These are phyloP conservation scores for Leptothorax acervorum DNA, from an alignment of 2,888 invertebrate species.

Conservation along the genomic window DNA sequence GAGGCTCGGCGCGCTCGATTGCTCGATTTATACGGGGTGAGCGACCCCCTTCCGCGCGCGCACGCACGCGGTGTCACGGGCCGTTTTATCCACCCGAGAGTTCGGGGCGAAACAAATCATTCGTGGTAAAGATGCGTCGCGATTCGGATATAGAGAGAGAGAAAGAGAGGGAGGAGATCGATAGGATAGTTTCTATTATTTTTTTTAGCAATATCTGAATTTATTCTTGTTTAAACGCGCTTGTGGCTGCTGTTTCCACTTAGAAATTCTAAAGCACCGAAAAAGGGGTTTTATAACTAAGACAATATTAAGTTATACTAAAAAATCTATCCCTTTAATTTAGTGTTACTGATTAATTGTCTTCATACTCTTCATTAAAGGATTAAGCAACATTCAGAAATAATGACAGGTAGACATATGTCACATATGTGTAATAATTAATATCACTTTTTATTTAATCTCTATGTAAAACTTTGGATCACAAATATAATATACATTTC, in stretches of 20 bases:
- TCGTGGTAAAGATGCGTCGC: conserved; percentile 53
- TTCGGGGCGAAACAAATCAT: conserved; percentile 53
- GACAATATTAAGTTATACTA: not conserved
- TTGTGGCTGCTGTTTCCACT: not conserved
- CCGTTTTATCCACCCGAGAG: conserved; percentile 52
- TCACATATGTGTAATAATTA: no score
- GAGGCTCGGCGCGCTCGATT: conserved; percentile 49
- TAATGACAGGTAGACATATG: not conserved
- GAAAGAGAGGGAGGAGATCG: not conserved
- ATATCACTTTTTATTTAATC: not conserved
- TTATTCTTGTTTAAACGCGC: not conserved
- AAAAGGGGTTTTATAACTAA: not conserved
- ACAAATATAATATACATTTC: not conserved
- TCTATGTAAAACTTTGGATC: not conserved
- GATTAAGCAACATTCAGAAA: conserved; percentile 7
- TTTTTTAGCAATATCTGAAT: conserved; percentile 15
- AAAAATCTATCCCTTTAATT: not conserved
- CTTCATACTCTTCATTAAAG: not conserved
- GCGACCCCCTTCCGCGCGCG: conserved; percentile 22
- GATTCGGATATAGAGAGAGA: conserved; percentile 18
- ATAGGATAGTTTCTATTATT: conserved; percentile 11
- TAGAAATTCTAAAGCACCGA: not conserved
- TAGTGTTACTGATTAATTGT: not conserved
- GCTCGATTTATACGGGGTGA: conserved; percentile 53
- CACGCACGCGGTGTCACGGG: conserved; percentile 38